A percentile compares a stretch with the other conserved stretches of the same genome.
These are phyloP conservation scores for Pseudorasbora parva DNA, from an alignment of 2,113 vertebrate species.

Conservation along the genomic window DNA sequence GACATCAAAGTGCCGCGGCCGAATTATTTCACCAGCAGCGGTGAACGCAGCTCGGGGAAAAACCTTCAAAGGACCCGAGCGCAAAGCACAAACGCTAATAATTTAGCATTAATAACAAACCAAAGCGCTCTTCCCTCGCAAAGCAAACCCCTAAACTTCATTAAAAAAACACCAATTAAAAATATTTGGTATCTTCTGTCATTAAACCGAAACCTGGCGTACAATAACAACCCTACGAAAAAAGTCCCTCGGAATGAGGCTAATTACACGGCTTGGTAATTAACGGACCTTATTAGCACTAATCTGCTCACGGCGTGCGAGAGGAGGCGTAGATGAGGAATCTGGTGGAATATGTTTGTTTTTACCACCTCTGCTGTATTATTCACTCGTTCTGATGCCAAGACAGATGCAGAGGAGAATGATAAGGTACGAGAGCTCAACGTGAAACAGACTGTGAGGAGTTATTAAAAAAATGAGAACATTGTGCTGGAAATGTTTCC, in stretches of 20 bases:
- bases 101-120: slow-evolving; percentile 62
- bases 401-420: neutral
- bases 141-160: slow-evolving; percentile 70
- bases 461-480: neutral
- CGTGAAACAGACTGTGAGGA: neutral
- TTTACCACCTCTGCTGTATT: slow-evolving; percentile 54
- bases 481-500: neutral
- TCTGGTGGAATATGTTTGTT: slow-evolving; percentile 51
- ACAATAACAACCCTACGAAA: slow-evolving; percentile 64
- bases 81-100: slow-evolving; percentile 49
- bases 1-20: slow-evolving; percentile 54
- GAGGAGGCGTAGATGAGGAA: slow-evolving; percentile 41
- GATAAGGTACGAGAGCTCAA: slow-evolving; percentile 10
- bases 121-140: slow-evolving; percentile 46
- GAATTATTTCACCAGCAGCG: slow-evolving; percentile 44
- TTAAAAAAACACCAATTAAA: slow-evolving; percentile 77
- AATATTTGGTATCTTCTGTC: slow-evolving; percentile 71
- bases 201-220: slow-evolving; percentile 71
- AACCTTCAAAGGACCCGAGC: slow-evolving; percentile 55
- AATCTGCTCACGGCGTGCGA: slow-evolving; percentile 69
- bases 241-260: slow-evolving; percentile 60
- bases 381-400: slow-evolving; percentile 46
- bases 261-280: slow-evolving; percentile 74
- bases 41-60: neutral
- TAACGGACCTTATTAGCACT: slow-evolving; percentile 69